Evolutionary conservation across 2,888 invertebrate species (phyloP).

Genomic region (Orthosia gracilis): DNA sequence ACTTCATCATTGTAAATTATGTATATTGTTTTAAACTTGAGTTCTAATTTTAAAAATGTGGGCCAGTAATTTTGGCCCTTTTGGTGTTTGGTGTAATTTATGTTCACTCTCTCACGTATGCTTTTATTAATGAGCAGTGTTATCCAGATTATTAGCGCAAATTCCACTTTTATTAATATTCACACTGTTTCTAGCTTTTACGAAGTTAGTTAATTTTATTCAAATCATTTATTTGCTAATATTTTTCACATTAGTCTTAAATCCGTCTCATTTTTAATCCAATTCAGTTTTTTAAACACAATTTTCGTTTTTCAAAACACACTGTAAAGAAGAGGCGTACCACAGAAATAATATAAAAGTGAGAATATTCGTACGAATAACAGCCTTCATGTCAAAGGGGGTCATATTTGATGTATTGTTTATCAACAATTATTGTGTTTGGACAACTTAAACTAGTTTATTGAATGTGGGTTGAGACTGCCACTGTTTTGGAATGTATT

Average conservation of each 20-base stretch:
- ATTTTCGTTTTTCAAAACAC: conserved; percentile 21
- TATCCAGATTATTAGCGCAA: neutral
- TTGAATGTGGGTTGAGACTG: conserved; percentile 54
- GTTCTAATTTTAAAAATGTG: conserved; percentile 24
- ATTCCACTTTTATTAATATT: neutral
- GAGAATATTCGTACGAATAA: conserved; percentile 52
- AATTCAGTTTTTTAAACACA: conserved; percentile 1
- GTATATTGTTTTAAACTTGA: conserved; percentile 32
- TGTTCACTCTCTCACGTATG: neutral
- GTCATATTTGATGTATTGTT: conserved; percentile 72
- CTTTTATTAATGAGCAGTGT: neutral
- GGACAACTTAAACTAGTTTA: conserved; percentile 62
- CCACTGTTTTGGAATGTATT: conserved; percentile 33
- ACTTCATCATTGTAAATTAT: conserved; percentile 48
- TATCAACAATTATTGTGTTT: conserved; percentile 66
- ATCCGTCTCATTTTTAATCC: neutral
- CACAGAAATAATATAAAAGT: conserved; percentile 49
- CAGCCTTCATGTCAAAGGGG: conserved; percentile 62
- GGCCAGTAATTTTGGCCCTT: neutral
- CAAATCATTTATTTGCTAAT: neutral
- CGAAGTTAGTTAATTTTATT: neutral
- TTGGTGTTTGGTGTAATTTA: neutral
- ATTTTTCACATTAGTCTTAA: neutral
- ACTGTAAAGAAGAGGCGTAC: conserved; percentile 28
- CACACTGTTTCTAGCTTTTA: neutral